A percentile compares a stretch with the other conserved stretches of the same genome.
Evolutionary conservation across 2,888 invertebrate species (phyloP).

Genomic region (Orchesellides sinensis): DNA sequence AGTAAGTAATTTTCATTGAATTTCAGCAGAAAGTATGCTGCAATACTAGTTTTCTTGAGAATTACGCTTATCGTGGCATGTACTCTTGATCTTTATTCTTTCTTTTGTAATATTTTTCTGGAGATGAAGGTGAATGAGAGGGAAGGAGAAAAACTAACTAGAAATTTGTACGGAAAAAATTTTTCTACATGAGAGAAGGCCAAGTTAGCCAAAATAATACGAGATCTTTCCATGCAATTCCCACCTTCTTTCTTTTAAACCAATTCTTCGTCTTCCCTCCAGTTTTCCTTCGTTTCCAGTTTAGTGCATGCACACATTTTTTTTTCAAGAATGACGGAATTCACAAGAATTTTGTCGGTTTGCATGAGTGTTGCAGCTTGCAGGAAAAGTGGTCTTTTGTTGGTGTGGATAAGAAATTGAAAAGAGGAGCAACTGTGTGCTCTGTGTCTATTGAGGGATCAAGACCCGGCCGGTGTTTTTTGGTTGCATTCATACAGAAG

Average conservation of each 20-base stretch:
- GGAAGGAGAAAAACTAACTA: no score
- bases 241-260: background rate
- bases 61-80: no score
- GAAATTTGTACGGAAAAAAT: background rate
- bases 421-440: background rate
- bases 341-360: conserved; percentile 36
- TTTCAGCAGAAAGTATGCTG: no score
- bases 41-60: no score
- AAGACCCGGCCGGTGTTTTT: background rate
- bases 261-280: background rate
- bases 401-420: background rate
- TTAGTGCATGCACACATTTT: background rate
- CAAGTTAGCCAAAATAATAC: background rate
- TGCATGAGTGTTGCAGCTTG: conserved; percentile 24
- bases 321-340: background rate
- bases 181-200: background rate
- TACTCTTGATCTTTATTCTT: no score
- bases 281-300: background rate
- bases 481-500: background rate
- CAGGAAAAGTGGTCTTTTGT: background rate
- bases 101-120: no score
- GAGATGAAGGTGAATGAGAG: no score
- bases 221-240: background rate
- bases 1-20: no score
- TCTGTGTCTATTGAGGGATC: no score